A percentile compares a stretch with the other conserved stretches of the same genome.
Evolutionary conservation across 2,888 invertebrate species (phyloP).

Genomic region (Ecliptopera silaceata): DNA sequence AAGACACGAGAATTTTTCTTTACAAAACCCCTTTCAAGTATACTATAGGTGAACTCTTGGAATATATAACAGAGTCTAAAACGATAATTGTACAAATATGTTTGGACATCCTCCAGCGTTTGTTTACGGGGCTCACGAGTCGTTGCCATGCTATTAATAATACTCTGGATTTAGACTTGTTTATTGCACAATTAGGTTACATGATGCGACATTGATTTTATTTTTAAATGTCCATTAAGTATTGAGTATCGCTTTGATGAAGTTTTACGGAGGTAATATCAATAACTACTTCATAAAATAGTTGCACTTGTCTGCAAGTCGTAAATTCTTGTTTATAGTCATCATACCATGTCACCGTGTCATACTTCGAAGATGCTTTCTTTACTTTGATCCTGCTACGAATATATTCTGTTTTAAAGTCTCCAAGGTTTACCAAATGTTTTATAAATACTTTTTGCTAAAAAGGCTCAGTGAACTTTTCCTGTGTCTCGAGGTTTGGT

Average conservation of each 20-base stretch:
- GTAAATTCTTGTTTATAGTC: no score
- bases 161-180: constrained; percentile 46
- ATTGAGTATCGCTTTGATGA: not conserved
- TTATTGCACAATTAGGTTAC: constrained; percentile 42
- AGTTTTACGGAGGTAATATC: not conserved
- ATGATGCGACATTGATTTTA: constrained; percentile 23
- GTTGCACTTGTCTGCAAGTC: not conserved
- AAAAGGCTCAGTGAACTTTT: no score
- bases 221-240: constrained; percentile 8
- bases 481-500: no score
- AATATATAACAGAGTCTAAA: not conserved
- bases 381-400: no score
- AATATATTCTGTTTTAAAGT: no score
- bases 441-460: no score
- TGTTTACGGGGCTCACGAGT: constrained; percentile 54
- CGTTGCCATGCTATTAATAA: constrained; percentile 49
- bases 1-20: no score
- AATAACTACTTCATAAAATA: not conserved
- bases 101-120: constrained; percentile 68
- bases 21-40: no score
- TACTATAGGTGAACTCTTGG: no score
- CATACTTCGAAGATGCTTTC: no score
- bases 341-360: no score
- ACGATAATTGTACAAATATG: constrained; percentile 34
- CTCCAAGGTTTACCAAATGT: no score